Base-by-base conservation (phyloP, 2,797 vertebrate genomes). In the Anguilla pacifica region DNA sequence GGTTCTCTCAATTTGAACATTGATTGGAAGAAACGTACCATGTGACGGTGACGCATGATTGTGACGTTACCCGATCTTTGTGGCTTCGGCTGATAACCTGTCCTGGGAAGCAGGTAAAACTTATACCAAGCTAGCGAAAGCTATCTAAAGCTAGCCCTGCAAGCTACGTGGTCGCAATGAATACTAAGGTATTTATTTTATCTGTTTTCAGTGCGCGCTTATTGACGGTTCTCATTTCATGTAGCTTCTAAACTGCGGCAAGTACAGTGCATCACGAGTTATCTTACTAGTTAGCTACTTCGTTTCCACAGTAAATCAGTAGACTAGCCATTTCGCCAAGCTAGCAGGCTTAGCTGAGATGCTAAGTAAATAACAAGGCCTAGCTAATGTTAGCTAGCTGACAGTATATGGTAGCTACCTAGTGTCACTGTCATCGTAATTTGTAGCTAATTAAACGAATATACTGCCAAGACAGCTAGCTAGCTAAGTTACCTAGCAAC, bases 1-100 rank as follows among this genome's bases (percentile, higher is more conserved):
- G 43, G 64, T 13, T 70, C 55, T 6, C 39, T 70, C 6, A 70
- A 64, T 17, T 61, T 85, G 51, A 28, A 11, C 57, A 25, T 39
- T 84, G 67, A 92, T 92, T 91, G 91, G 92, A 39, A 28, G 51
- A 86, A 61, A 9, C 6, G 0, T 84, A 88, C 90, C 91, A 91
- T 86, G 87, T 93, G 92, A 90, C 86, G 49, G 49, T 61, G 84
- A 84, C 85, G 87, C 88, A 86, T 90, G 28, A 46, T 25, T 22
- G 82, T 91, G 91, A 92, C 91, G 91, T 89, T 85, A 17, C 64
- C 79, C 13, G 84, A 82, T 85, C 86, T 49, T 86, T 87, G 64
- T 31, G 81, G 39, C 70, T 84, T 64, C 35, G 51, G 61, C 83
- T 86, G 49, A 61, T 81, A 81, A 85, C 70, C 87, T 79, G 89